These are phyloP conservation scores for Vultur gryphus DNA, from an alignment of 2,797 vertebrate genomes.

Conservation along the genomic window DNA sequence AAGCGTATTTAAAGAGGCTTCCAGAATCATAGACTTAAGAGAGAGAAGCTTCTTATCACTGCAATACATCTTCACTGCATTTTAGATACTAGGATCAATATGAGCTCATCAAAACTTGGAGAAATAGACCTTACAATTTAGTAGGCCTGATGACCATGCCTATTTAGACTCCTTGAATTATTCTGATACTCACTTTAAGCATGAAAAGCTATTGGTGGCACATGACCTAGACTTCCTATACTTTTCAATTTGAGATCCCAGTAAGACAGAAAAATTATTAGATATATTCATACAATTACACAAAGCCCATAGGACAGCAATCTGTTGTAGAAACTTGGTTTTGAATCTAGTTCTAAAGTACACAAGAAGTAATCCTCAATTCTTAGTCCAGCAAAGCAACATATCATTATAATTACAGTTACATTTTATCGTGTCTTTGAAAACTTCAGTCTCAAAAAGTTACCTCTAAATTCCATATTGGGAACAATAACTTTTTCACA, in stretches of 20 bases:
- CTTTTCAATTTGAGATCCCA: background rate
- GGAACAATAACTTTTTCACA: constrained; percentile 99
- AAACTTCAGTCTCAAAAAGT: background rate
- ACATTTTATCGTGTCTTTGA: background rate
- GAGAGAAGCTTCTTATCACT: background rate
- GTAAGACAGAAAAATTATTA: background rate
- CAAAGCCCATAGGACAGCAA: background rate
- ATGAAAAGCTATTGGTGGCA: background rate
- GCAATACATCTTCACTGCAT: background rate
- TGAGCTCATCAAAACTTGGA: background rate
- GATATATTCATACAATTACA: background rate
- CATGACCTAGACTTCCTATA: background rate
- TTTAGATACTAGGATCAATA: background rate
- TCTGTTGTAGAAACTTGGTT: background rate
- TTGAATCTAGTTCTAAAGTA: background rate
- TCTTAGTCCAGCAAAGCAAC: background rate
- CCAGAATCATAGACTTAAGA: background rate
- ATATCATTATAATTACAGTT: background rate
- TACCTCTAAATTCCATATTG: constrained; percentile 99
- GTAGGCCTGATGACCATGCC: background rate
- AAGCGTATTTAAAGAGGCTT: background rate
- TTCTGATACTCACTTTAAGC: background rate
- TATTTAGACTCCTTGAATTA: background rate
- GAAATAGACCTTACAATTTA: background rate
- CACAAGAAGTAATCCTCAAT: background rate